These are phyloP conservation scores for Naja naja DNA, from an alignment of 2,113 vertebrate species.

Conservation along the genomic window DNA sequence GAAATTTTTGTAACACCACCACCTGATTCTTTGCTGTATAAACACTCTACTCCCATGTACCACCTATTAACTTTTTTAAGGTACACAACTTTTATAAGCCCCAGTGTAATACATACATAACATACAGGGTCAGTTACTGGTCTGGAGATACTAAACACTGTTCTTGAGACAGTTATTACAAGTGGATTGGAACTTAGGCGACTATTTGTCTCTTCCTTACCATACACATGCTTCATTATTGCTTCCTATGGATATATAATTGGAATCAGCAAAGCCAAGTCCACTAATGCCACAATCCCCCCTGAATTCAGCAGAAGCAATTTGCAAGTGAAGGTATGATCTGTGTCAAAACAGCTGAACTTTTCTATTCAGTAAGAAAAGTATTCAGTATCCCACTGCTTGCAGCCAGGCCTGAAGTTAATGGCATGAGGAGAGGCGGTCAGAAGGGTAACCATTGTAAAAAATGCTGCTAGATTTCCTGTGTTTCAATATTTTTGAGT, in stretches of 20 bases:
- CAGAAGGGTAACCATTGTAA: conserved; percentile 29
- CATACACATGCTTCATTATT: background rate
- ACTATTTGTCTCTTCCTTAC: background rate
- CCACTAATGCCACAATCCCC: conserved; percentile 18
- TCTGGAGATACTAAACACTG: too few species aligned
- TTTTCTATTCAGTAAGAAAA: background rate
- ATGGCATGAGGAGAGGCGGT: background rate
- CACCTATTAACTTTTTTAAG: background rate
- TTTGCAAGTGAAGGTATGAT: conserved; percentile 17
- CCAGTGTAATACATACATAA: background rate
- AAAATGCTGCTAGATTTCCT: conserved; percentile 15
- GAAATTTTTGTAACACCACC: background rate
- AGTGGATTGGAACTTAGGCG: background rate
- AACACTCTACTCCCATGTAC: background rate
- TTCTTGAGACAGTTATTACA: background rate
- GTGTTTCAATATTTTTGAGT: conserved; percentile 20
- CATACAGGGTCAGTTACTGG: background rate
- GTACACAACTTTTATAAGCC: background rate
- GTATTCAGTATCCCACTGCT: conserved; percentile 15
- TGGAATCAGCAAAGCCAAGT: conserved; percentile 23
- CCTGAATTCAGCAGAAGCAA: conserved; percentile 27
- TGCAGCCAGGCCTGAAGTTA: conserved; percentile 22
- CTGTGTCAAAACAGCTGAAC: conserved; percentile 26
- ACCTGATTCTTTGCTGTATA: background rate
- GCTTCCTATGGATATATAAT: background rate